Evolutionary conservation across 2,113 vertebrate genomes (phyloP), one percentile per base, ranked within the genome.

Genomic region (Phrynosoma blainvillii): DNA sequence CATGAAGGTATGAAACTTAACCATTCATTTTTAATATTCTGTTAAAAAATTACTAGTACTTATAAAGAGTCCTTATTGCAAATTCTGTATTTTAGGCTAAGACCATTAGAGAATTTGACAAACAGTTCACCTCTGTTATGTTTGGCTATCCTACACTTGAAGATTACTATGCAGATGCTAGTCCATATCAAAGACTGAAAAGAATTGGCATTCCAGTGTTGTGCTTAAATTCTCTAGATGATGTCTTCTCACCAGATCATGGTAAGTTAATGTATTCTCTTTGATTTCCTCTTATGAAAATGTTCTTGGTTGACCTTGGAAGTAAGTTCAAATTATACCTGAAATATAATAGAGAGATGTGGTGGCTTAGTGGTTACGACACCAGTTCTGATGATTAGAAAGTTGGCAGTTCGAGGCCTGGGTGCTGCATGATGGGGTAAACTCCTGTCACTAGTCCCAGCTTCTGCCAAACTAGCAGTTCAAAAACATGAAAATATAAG

Each of bases 71-170:
- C 89, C 68, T 87, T 82, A 92, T 20, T 91, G 88, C 92, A 76
- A 92, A 93, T 94, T 95, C 85, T 94, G 14, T 86, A 82, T 91
- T 92, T 70, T 94, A 99, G 99, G 98, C 99, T 81, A 99, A 96
- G 96, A 99, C 98, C 90, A 97, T 99, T 91, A 96, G 99, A 92
- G 98, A 99, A 94, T 99, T 99, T 94, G 99, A 99, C 80, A 98
- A 98, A 91, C 96, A 98, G 91, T 99, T 99, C 96, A 99, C 99
- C 52, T 98, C 99, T 32, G 98, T 98, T 89, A 98, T 99, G 98
- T 99, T 99, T 87, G 98, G 99, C 89, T 99, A 99, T 95, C 97
- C 89, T 25, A 98, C 98, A 78, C 97, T 99, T 59, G 98, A 99
- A n/a, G 98, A 99, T 94, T 99, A 99, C 92, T 99, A 99, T 91